phyloP scores from a whole-genome alignment of 2,113 vertebrate genomes.

The Aramus guarauna region DNA sequence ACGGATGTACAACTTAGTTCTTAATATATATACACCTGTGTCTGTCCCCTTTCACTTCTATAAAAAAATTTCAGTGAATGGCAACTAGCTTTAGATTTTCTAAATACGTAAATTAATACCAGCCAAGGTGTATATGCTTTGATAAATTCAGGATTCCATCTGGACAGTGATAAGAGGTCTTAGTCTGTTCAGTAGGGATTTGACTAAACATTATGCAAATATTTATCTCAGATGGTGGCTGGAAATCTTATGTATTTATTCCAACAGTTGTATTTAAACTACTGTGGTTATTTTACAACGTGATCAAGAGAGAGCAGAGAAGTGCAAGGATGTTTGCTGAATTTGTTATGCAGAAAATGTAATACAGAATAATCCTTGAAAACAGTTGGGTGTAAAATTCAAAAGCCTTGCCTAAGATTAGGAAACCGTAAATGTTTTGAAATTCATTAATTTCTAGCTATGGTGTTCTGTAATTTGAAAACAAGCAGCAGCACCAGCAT shows the following conservation, averaged over 20 bases:
- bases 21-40: neutral
- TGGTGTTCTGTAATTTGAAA: conserved; percentile 9
- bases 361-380: conserved; percentile 50
- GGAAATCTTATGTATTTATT: conserved; percentile 51
- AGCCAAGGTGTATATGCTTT: neutral
- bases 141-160: conserved; percentile 26
- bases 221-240: conserved; percentile 40
- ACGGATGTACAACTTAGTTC: neutral
- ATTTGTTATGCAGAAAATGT: conserved; percentile 37
- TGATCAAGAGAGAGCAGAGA: conserved; percentile 50
- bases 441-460: conserved; percentile 25
- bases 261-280: conserved; percentile 31
- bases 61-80: neutral
- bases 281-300: neutral
- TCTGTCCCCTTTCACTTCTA: neutral
- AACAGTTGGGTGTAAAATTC: conserved; percentile 48
- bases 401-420: conserved; percentile 19
- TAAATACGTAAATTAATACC: neutral
- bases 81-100: neutral
- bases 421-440: neutral
- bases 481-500: neutral
- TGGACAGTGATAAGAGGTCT: conserved; percentile 28
- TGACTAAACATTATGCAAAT: conserved; percentile 48
- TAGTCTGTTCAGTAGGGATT: conserved; percentile 26
- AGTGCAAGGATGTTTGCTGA: conserved; percentile 11